Evolutionary conservation across 2,888 invertebrate species (phyloP).

Genomic region (Scaeva pyrastri): DNA sequence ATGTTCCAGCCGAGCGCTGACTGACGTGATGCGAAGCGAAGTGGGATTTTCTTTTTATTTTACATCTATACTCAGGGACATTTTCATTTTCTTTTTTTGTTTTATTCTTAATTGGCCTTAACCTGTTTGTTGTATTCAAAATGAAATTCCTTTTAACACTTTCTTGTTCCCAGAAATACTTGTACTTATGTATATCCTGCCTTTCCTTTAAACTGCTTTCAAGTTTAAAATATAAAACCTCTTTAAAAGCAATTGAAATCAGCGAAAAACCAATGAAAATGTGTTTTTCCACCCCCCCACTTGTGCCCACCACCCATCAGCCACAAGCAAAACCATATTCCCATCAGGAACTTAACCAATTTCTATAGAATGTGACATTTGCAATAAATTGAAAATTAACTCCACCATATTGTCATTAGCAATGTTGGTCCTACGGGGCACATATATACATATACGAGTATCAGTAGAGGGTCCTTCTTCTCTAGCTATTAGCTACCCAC

Average conservation of each 20-base stretch:
- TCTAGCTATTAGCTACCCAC: background rate
- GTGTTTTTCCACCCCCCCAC: no score
- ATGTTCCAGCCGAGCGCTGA: no score
- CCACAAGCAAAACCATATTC: background rate
- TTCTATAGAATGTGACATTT: constrained; percentile 22
- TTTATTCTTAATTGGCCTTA: constrained; percentile 15
- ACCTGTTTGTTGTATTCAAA: constrained; percentile 1
- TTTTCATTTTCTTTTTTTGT: background rate
- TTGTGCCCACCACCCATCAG: no score
- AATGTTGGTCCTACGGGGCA: constrained; percentile 15
- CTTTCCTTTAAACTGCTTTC: no score
- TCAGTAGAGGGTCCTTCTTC: background rate
- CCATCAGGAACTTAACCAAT: background rate
- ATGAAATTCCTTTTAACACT: background rate
- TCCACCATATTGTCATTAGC: constrained; percentile 31
- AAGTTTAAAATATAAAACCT: no score
- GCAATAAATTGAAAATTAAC: constrained; percentile 35
- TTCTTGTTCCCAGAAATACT: background rate
- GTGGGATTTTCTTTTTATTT: background rate
- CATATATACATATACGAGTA: background rate
- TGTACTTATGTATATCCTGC: no score
- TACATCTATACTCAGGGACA: constrained; percentile 21
- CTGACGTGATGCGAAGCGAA: background rate
- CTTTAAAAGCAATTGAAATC: no score
- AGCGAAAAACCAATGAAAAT: no score